Base-by-base conservation (phyloP, 2,113 vertebrate genomes). In the Dolichallabes microphthalmus region DNA sequence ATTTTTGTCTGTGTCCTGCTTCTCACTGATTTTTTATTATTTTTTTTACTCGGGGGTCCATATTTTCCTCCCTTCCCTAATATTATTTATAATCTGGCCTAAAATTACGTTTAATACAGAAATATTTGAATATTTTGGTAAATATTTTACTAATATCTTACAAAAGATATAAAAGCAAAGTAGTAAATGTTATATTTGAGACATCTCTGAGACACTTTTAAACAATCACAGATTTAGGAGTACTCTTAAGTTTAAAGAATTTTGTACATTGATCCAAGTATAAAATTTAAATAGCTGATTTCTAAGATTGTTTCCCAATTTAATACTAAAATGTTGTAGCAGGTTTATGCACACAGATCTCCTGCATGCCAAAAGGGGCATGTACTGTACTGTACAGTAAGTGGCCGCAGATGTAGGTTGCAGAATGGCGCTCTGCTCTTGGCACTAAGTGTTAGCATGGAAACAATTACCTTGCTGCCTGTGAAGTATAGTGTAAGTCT, bases 401-500 rank as follows among this genome's bases (percentile, higher is more conserved):
- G 45, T 76, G 71, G n/a, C 60, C 15, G 39, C 71, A 84, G 71
- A 84, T 84, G 71, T 12, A 45, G 61, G 57, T 2, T 74, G 71
- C 55, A 61, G 57, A 75, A 83, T 63, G 57, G 32, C 17, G 55
- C 55, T 69, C 68, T 17, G 8, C 27, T 63, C 22, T 83, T 75
- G 82, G 82, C 69, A 71, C 17, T 39, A 50, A 35, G 25, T 57
- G 45, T 84, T 55, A 32, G 58, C 14, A 84, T 76, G 82, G 71
- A 66, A 77, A 84, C 55, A n/a, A 77, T 84, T 84, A 77, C 60
- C 58, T 66, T 63, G 52, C 45, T 66, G 82, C 60, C 73, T 64
- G 60, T 50, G 60, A 61, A 64, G 60, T 74, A 58, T 53, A 4
- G 30, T 53, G 64, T 58, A 71, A 52, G 73, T 82, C 81, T 82